Base-by-base conservation (phyloP, 2,797 vertebrate species). In the Helarctos malayanus region DNA sequence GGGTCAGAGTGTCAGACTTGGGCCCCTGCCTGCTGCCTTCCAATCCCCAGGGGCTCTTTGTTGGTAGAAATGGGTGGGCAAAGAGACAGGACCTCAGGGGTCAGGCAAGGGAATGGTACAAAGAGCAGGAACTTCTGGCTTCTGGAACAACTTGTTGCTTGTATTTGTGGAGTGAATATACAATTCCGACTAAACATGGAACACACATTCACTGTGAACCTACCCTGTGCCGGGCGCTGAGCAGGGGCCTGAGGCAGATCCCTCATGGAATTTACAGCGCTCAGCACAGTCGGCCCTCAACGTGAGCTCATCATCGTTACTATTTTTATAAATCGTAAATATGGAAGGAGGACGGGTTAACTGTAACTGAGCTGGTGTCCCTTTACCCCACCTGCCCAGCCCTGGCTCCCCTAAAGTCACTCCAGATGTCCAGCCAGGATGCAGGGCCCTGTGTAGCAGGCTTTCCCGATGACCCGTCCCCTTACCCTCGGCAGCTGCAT, bases 401-500 rank as follows among this genome's bases (percentile, higher is more conserved):
- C 21, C 84, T 23, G 11, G 52, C 27, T 69, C 23, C 75, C 59
- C 45, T 52, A 32, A n/a, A 8, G 23, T 27, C 81, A 91, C 61
- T 63, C 54, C n/a, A 47, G 49, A 25, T 54, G 16, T 47, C 73
- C 57, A 41, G 69, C 38, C 83, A 89, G 71, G 54, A 65, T 75
- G 23, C n/a, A 25, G 32, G 35, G 9, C 27, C 41, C 82, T 23
- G 14, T 9, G 9, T 29, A 16, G 41, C 12, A 0, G 1, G 27
- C 41, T 56, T 47, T 68, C 45, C 11, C 6, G 61, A 71, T 59
- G 69, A 52, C 59, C 8, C 2, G 2, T 38, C 18, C 81, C 35
- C 94, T 97, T 95, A 97, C 97, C 97, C 71, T 98, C 93, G 0
- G 90, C 2, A 0, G 97, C 96, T 27, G 97, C 84, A 0, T 96